Evolutionary conservation across 2,113 vertebrate species (phyloP).

Genomic region (Chascanopsetta lugubris): DNA sequence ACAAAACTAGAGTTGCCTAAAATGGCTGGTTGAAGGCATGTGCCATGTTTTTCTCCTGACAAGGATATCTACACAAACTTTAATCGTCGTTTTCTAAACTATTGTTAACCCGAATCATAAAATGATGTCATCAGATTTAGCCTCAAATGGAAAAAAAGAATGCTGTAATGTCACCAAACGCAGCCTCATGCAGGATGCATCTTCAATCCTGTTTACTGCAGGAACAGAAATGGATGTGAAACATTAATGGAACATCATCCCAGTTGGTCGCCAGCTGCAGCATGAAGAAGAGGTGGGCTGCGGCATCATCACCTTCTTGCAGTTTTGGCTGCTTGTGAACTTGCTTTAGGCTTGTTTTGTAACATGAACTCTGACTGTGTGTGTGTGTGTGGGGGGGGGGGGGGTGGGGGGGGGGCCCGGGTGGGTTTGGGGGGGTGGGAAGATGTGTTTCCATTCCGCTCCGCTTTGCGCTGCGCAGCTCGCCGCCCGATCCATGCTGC

Average conservation of each 20-base stretch:
- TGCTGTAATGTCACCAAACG: conserved; percentile 11
- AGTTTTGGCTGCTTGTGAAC: neutral
- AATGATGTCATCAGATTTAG: neutral
- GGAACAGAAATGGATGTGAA: conserved; percentile 59
- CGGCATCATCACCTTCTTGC: conserved; percentile 2
- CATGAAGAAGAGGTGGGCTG: neutral
- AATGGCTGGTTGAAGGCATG: no score
- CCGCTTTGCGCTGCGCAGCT: conserved; percentile 1
- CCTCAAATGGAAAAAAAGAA: neutral
- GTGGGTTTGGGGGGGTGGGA: no score
- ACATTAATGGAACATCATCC: conserved; percentile 56
- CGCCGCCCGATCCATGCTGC: conserved; percentile 20
- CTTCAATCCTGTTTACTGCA: conserved; percentile 57
- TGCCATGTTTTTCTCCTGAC: no score
- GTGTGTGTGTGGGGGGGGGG: neutral
- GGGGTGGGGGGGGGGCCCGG: neutral
- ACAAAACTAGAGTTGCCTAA: no score
- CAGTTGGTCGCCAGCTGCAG: conserved; percentile 35
- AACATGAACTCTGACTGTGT: no score
- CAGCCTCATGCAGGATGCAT: conserved; percentile 23
- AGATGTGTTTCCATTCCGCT: neutral
- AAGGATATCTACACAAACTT: no score
- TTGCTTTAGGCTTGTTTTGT: neutral
- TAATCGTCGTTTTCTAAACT: no score
- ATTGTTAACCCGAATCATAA: neutral